Percentiles rank a stretch among this genome's conserved stretches.
These are phyloP conservation scores for Acrobasis repandana DNA, from an alignment of 2,888 invertebrate species.

Conservation along the genomic window DNA sequence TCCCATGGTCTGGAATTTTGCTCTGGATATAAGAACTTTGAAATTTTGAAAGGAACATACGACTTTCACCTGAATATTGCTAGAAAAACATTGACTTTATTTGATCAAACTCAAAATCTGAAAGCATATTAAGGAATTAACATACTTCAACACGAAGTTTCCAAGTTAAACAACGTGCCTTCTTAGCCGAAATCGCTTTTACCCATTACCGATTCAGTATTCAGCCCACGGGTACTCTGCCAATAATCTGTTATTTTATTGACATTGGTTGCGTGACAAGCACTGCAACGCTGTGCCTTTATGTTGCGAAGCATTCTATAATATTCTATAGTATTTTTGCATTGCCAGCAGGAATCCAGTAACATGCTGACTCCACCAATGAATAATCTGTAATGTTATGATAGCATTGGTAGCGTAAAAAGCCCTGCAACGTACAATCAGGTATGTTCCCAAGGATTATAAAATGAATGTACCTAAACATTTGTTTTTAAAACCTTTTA, in stretches of 20 bases:
- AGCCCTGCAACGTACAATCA: too few species aligned
- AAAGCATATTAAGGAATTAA: constrained; percentile 47
- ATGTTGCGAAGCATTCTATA: too few species aligned
- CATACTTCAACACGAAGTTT: constrained; percentile 50
- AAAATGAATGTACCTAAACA: too few species aligned
- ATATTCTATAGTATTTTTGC: too few species aligned
- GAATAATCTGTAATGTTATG: too few species aligned
- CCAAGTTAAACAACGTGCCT: constrained; percentile 47
- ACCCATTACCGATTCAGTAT: constrained; percentile 53
- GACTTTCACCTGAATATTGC: not conserved
- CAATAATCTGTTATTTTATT: constrained; percentile 69
- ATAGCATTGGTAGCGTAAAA: too few species aligned
- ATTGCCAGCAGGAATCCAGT: too few species aligned
- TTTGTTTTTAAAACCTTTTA: too few species aligned
- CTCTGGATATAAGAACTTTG: too few species aligned
- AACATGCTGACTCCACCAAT: too few species aligned
- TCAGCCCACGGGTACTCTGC: constrained; percentile 50
- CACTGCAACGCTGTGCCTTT: not conserved
- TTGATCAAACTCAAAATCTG: constrained; percentile 32
- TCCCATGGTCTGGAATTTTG: too few species aligned
- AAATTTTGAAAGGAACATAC: not conserved
- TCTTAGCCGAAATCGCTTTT: constrained; percentile 49
- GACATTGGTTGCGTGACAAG: constrained; percentile 52
- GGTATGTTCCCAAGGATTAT: too few species aligned
- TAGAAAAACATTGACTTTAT: constrained; percentile 28